Evolutionary conservation across 2,113 vertebrate species (phyloP), one percentile per base, ranked within the genome.

Genomic region (Gambusia holbrooki): DNA sequence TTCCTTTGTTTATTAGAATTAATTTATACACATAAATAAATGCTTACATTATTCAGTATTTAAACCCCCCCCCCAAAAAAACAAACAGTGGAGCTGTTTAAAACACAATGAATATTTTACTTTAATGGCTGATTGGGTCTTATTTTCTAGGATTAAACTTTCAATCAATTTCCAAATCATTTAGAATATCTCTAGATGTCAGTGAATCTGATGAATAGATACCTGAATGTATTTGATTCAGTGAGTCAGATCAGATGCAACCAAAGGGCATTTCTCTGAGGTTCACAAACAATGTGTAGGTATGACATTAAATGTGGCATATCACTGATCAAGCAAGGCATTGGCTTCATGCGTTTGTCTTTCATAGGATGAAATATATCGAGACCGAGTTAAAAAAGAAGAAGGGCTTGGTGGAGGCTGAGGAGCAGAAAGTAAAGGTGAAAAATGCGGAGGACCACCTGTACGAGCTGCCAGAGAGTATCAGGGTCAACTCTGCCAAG

Each of bases 311-410:
- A 29, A 30, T 29, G 61, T 48, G 45, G 17, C 45, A 30, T 62
- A 13, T 62, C 1, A 62, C 15, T 15, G 29, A 15, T 4, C 13
- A 17, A 27, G 27, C 5, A n/a, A 28, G 60, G 3, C 60, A 62
- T 5, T 62, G 35, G 10, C 35, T 8, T 66, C 17, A 27, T 65
- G 1, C 28, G 68, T 80, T 25, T 73, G 1, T 77, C 37, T 15
- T 30, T 60, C 15, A 45, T 77, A 99, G 98, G 98, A 99, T 99
- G 98, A 99, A 99, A 86, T 99, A 99, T 87, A 99, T 99, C n/a
- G 98, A 99, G 90, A 99, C 98, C 0, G 98, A 99, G 90, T 93
- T 99, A 74, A 99, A 97, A 92, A 98, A 97, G 92, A 96, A 96
- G 88, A 99, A 99, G 64, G 98, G 98, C 6, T 93, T 97, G 42